Conservation (phyloP, 1,140 invertebrate species). For the Parasteatoda tepidariorum region DNA sequence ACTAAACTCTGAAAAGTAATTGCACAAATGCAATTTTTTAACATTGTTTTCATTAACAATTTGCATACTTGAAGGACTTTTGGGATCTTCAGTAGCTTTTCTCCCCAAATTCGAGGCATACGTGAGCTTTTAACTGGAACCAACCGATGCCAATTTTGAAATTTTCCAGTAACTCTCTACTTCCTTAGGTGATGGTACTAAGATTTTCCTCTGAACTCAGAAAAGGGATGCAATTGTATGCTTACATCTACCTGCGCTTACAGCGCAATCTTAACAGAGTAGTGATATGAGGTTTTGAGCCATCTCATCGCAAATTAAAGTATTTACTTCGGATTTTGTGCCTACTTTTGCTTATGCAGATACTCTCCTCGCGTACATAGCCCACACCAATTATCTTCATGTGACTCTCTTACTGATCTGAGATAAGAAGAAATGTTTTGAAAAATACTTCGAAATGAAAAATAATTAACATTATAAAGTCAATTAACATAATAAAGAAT, state of each 20-base stretch:
- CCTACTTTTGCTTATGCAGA: too few species aligned
- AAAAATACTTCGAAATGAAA: too few species aligned
- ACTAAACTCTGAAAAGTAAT: neutral
- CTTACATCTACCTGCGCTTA: too few species aligned
- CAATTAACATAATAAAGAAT: too few species aligned
- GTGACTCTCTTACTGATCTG: neutral
- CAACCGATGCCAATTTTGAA: neutral
- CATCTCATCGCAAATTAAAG: constrained; percentile 1
- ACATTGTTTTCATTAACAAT: neutral
- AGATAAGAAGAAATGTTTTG: neutral
- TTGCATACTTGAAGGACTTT: too few species aligned
- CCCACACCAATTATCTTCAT: neutral
- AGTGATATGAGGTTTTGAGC: neutral
- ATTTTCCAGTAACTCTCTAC: constrained; percentile 13
- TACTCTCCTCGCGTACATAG: constrained; percentile 1
- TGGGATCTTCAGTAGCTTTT: too few species aligned
- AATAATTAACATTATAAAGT: too few species aligned
- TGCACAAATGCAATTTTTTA: neutral
- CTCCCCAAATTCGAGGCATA: neutral
- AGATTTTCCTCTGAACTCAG: constrained; percentile 4
- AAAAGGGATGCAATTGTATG: neutral
- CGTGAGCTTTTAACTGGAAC: neutral
- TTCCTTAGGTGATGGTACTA: neutral
- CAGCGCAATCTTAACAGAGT: constrained; percentile 6
- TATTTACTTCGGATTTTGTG: neutral